Evolutionary conservation across 2,113 vertebrate genomes (phyloP).

Genomic region (Arizona elegans): DNA sequence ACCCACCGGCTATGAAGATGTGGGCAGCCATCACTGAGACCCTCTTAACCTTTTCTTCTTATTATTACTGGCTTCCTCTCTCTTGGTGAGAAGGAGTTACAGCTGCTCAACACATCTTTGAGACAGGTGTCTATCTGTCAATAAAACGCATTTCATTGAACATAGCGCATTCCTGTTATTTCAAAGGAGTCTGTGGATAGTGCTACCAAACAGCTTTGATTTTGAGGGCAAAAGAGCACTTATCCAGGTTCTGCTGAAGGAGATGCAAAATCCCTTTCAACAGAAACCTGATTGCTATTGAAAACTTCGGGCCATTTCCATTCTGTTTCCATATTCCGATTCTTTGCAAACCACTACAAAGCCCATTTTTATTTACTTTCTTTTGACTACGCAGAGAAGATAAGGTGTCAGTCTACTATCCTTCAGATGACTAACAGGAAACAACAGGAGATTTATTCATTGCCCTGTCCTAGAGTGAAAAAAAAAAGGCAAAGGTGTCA

Average conservation of each 20-base stretch:
- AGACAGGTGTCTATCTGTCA: background rate
- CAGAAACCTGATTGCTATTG: background rate
- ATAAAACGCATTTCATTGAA: background rate
- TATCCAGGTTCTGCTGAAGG: background rate
- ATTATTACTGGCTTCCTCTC: background rate
- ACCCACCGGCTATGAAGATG: slow-evolving; percentile 78
- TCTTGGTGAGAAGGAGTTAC: background rate
- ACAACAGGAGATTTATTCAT: background rate
- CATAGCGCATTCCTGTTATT: background rate
- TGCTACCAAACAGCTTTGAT: background rate
- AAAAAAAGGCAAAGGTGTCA: background rate
- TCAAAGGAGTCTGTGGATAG: background rate
- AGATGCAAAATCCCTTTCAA: background rate
- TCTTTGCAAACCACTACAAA: background rate
- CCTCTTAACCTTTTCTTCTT: background rate
- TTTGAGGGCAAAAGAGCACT: background rate
- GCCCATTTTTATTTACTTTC: background rate
- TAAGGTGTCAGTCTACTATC: background rate
- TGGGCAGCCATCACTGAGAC: slow-evolving; percentile 44
- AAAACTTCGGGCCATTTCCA: background rate
- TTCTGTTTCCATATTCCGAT: background rate
- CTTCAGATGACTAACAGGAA: background rate
- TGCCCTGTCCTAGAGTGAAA: background rate
- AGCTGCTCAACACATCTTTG: too few relatives aligned
- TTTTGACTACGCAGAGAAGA: background rate